phyloP scores from a whole-genome alignment of 1,140 invertebrate genomes.

The Phortica variegata region DNA sequence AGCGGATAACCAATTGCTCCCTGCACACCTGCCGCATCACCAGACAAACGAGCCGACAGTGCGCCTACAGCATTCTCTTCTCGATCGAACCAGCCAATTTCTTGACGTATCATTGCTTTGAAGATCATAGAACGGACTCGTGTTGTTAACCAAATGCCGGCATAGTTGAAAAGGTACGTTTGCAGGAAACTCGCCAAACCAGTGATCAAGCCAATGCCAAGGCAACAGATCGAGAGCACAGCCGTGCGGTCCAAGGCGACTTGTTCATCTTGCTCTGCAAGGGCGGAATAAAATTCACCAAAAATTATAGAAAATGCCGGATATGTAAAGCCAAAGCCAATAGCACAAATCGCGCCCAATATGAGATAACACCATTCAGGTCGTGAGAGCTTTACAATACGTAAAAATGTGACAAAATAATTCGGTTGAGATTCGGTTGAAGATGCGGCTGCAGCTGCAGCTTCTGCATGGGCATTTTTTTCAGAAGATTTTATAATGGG shows the following conservation, averaged over 20 bases:
- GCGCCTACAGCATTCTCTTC: conserved; percentile 74
- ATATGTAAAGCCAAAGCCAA: conserved; percentile 72
- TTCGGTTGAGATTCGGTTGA: conserved; percentile 20
- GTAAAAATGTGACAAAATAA: conserved; percentile 52
- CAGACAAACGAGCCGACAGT: conserved; percentile 72
- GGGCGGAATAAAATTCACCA: conserved; percentile 76
- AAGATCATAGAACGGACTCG: conserved; percentile 70
- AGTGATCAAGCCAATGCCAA: conserved; percentile 72
- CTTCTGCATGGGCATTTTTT: conserved; percentile 15
- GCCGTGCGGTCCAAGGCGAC: conserved; percentile 65
- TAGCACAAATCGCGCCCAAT: conserved; percentile 69
- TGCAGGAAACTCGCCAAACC: conserved; percentile 70
- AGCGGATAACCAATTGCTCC: conserved; percentile 80
- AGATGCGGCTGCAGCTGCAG: too few relatives aligned
- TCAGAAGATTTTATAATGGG: conserved; percentile 22
- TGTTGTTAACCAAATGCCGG: conserved; percentile 75
- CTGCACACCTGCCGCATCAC: conserved; percentile 78
- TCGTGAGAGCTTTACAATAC: conserved; percentile 71
- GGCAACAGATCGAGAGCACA: conserved; percentile 67
- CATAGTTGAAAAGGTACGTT: conserved; percentile 76
- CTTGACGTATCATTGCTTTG: conserved; percentile 73
- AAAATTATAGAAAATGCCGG: conserved; percentile 82
- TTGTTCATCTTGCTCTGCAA: conserved; percentile 59
- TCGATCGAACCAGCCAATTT: conserved; percentile 81
- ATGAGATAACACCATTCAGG: conserved; percentile 77